Conservation (phyloP, 2,888 invertebrate species). For the Neoascia interrupta region DNA sequence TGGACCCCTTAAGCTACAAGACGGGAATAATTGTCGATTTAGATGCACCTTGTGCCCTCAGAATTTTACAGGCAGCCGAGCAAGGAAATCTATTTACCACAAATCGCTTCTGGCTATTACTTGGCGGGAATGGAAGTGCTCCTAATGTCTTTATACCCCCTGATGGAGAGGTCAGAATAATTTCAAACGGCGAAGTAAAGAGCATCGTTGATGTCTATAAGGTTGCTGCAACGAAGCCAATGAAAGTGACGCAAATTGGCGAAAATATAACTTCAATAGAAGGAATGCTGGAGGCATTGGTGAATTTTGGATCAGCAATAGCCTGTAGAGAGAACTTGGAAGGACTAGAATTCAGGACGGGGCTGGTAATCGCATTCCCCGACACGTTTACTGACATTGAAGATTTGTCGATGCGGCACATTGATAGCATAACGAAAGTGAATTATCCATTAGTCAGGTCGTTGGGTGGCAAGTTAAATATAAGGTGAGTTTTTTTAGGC, state of each 20-base stretch:
- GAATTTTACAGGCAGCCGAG: conserved; percentile 74
- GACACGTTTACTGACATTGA: conserved; percentile 78
- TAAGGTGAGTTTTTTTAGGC: conserved; percentile 78
- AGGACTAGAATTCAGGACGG: conserved; percentile 76
- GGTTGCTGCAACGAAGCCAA: conserved; percentile 72
- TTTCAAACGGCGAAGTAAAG: conserved; percentile 25
- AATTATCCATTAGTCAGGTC: conserved; percentile 78
- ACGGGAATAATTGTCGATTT: conserved; percentile 75
- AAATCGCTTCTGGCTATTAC: conserved; percentile 76
- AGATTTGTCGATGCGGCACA: conserved; percentile 77
- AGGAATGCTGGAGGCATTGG: conserved; percentile 71
- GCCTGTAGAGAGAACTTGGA: conserved; percentile 76
- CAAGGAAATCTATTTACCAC: conserved; percentile 76
- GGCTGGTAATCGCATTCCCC: conserved; percentile 77
- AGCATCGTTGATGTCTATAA: conserved; percentile 76
- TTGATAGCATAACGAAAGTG: conserved; percentile 80
- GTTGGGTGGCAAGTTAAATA: conserved; percentile 79
- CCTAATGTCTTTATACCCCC: conserved; percentile 76
- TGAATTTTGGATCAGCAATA: conserved; percentile 74
- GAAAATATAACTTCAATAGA: conserved; percentile 45
- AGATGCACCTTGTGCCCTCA: conserved; percentile 72
- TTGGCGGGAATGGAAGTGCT: conserved; percentile 35
- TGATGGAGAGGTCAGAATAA: conserved; percentile 74
- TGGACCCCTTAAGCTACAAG: conserved; percentile 73
- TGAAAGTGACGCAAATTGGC: conserved; percentile 71